These are phyloP conservation scores for Phyllotreta cruciferae DNA, from an alignment of 2,888 invertebrate species.

Conservation along the genomic window DNA sequence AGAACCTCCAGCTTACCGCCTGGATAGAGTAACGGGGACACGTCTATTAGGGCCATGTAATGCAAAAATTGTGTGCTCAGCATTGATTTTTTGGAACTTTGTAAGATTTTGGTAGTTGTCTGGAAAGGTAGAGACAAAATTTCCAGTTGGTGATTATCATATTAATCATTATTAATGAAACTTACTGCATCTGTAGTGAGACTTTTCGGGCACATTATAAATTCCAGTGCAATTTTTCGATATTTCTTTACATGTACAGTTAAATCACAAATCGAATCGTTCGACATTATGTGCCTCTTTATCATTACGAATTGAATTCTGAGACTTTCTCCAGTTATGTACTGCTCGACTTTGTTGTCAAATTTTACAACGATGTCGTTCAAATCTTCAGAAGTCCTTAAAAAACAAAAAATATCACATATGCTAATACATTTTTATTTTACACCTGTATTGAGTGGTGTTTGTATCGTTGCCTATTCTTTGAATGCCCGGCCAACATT, in stretches of 20 bases:
- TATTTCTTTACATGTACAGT: constrained; percentile 47
- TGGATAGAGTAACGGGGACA: constrained; percentile 55
- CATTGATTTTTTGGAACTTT: constrained; percentile 3
- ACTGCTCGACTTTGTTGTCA: constrained; percentile 42
- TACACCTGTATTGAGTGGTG: constrained; percentile 47
- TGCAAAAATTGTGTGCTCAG: constrained; percentile 50
- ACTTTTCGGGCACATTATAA: constrained; percentile 46
- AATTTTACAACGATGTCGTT: constrained; percentile 47
- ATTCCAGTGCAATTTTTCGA: constrained; percentile 52
- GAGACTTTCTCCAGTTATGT: constrained; percentile 42
- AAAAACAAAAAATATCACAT: not conserved
- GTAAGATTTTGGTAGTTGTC: not conserved
- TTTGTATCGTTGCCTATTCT: constrained; percentile 45
- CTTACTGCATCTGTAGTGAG: not conserved
- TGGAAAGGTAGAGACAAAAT: too few relatives aligned
- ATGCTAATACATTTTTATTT: not conserved
- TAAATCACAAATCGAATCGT: constrained; percentile 44
- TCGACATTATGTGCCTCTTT: constrained; percentile 49
- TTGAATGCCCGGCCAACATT: constrained; percentile 50
- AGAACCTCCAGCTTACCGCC: constrained; percentile 46
- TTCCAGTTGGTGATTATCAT: too few relatives aligned
- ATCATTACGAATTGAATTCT: constrained; percentile 54
- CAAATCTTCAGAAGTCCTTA: constrained; percentile 34
- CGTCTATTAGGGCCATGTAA: constrained; percentile 55
- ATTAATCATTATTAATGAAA: too few relatives aligned